Conservation (phyloP, 2,797 vertebrate genomes). For the Eulemur albifrons region DNA sequence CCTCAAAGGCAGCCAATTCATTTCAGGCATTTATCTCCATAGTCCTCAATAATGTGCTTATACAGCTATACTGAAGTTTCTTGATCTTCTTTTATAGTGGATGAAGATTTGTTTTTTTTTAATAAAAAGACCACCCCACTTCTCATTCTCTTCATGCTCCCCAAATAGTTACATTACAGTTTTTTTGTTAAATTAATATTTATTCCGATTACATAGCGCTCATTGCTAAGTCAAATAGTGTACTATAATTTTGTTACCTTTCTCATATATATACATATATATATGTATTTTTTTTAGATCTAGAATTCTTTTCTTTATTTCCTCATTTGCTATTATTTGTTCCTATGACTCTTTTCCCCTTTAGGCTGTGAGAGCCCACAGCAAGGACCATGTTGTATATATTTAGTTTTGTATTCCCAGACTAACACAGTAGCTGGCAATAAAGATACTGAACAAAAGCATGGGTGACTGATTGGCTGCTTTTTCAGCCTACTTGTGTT, state of each 20-base stretch:
- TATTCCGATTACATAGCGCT: background rate
- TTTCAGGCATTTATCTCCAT: background rate
- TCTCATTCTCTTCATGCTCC: background rate
- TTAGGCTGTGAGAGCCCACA: background rate
- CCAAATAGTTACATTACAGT: background rate
- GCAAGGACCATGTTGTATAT: background rate
- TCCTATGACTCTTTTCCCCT: background rate
- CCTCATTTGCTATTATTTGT: background rate
- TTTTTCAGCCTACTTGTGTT: background rate
- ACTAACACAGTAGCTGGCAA: background rate
- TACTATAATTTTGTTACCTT: background rate
- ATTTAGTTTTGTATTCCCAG: background rate
- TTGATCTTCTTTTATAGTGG: background rate
- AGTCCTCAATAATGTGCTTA: background rate
- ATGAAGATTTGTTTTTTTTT: background rate
- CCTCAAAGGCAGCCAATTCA: background rate
- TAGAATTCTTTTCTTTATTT: background rate
- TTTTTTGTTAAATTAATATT: background rate
- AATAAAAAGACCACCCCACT: background rate
- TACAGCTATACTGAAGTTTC: background rate
- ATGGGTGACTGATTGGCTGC: background rate
- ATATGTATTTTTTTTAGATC: background rate
- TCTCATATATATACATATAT: background rate
- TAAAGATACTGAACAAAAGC: background rate
- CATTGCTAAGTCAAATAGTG: background rate